These are phyloP conservation scores for Thereva unica DNA, from an alignment of 2,888 invertebrate genomes.

Conservation along the genomic window DNA sequence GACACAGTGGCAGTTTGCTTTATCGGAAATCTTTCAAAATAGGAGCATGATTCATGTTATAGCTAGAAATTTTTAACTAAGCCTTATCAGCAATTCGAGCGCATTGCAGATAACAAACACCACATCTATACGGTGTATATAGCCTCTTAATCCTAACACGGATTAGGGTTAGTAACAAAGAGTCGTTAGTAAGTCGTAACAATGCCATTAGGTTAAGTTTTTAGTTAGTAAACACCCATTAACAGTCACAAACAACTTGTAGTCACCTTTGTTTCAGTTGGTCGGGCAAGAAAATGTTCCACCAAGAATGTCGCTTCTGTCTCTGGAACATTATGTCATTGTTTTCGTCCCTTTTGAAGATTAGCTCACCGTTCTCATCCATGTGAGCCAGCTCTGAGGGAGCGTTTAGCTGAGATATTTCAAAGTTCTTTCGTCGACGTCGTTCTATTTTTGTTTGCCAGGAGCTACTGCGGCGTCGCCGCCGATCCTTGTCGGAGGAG, in stretches of 20 bases:
- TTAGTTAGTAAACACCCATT: no score
- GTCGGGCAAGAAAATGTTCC: conserved; percentile 85
- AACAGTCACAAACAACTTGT: conserved; percentile 1
- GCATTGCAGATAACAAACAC: no score
- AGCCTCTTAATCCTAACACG: no score
- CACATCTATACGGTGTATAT: no score
- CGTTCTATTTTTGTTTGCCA: conserved; percentile 57
- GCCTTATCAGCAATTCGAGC: no score
- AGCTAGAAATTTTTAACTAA: no score
- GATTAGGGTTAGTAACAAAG: no score
- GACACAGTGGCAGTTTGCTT: no score
- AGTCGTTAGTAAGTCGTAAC: no score
- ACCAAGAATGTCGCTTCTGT: conserved; percentile 82
- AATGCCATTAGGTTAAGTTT: no score
- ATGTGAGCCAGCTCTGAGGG: conserved; percentile 39
- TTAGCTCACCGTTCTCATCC: conserved; percentile 44
- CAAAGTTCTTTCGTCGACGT: conserved; percentile 55
- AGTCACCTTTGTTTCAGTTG: conserved; percentile 69
- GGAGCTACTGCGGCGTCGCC: conserved; percentile 56
- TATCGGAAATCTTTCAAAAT: no score
- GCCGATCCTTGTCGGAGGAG: conserved; percentile 51
- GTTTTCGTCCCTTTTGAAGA: conserved; percentile 11
- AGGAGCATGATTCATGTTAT: no score
- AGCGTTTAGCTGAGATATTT: conserved; percentile 50
- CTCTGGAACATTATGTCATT: conserved; percentile 37